Conservation (phyloP, 2,888 invertebrate species). For the Entomobrya multifasciata region DNA sequence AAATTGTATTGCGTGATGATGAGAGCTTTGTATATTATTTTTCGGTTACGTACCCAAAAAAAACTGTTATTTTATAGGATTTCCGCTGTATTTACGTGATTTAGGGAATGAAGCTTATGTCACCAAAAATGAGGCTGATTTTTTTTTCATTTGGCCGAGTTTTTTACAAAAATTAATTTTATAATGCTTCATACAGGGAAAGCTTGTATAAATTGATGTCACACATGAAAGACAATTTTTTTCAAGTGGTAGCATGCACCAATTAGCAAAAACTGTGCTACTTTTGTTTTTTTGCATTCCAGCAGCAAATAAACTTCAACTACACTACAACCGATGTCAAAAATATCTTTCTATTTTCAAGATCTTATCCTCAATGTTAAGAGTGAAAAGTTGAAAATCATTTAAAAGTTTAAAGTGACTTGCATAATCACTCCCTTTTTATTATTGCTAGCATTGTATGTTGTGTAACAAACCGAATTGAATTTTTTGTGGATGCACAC, state of each 20-base stretch:
- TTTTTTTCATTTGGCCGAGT: too few species aligned
- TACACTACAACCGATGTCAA: background rate
- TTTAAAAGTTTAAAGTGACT: conserved; percentile 15
- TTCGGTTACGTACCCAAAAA: too few species aligned
- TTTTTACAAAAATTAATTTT: too few species aligned
- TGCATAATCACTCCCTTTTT: conserved; percentile 53
- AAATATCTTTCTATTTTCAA: background rate
- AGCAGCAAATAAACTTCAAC: conserved; percentile 1
- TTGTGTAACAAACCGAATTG: conserved; percentile 40
- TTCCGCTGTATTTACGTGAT: too few species aligned
- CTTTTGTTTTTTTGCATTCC: background rate
- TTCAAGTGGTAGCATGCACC: background rate
- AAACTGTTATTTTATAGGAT: too few species aligned
- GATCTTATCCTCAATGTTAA: background rate
- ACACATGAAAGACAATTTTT: too few species aligned
- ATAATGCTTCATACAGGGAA: too few species aligned
- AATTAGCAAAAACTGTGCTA: background rate
- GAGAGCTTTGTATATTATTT: too few species aligned
- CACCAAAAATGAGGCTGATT: too few species aligned
- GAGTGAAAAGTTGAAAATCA: background rate
- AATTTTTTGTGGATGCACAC: conserved; percentile 40
- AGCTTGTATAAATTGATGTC: too few species aligned
- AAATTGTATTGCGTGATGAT: background rate
- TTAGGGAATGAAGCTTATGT: too few species aligned
- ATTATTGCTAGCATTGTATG: conserved; percentile 40